These are phyloP conservation scores for Microcebus ravelobensis DNA, from an alignment of 2,113 vertebrate genomes.

Conservation along the genomic window DNA sequence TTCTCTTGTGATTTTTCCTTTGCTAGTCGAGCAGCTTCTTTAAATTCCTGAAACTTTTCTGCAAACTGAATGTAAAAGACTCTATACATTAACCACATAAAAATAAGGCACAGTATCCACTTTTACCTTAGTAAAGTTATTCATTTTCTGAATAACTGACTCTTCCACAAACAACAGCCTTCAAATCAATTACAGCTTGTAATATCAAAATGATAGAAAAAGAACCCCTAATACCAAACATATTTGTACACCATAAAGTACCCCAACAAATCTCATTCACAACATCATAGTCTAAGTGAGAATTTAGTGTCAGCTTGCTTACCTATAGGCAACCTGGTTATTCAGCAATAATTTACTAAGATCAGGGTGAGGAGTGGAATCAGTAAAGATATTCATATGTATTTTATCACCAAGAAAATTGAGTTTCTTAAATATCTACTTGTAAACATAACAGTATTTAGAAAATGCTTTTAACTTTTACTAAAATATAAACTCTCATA, in stretches of 20 bases:
- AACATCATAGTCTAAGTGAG: background rate
- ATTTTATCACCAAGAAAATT: conserved; percentile 35
- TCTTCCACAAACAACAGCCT: background rate
- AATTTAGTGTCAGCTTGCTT: background rate
- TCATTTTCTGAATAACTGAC: conserved; percentile 49
- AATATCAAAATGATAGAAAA: conserved; percentile 36
- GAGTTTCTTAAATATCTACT: background rate
- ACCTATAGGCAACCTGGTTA: background rate
- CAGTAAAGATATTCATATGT: background rate
- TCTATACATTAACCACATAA: conserved; percentile 74
- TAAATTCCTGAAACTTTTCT: conserved; percentile 99
- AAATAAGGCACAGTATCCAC: conserved; percentile 41
- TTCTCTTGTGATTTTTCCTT: conserved; percentile 99
- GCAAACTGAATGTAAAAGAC: conserved; percentile 91
- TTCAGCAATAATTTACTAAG: conserved; percentile 14
- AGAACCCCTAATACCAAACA: background rate
- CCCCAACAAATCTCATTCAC: background rate
- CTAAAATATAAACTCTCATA: background rate
- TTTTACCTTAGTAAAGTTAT: conserved; percentile 16
- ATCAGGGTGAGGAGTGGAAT: background rate
- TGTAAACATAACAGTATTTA: conserved; percentile 13
- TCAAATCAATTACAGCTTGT: background rate
- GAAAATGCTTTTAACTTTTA: conserved; percentile 37
- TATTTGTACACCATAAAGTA: background rate
- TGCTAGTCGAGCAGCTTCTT: conserved; percentile 96